Conservation (phyloP, 2,888 invertebrate species). For the Calephelis perditalis region DNA sequence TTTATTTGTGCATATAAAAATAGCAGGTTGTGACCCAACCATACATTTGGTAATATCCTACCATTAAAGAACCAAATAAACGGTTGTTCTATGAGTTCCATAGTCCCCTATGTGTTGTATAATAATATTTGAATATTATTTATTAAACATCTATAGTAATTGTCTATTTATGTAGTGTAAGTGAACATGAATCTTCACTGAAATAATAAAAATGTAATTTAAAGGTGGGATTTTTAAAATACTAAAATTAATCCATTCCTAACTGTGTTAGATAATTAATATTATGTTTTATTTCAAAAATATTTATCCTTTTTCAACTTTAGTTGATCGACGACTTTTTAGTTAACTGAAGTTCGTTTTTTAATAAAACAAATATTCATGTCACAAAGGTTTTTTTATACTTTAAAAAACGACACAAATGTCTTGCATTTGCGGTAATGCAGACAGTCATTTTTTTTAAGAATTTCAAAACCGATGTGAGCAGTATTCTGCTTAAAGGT, state of each 20-base stretch:
- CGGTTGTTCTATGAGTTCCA: neutral
- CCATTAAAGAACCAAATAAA: neutral
- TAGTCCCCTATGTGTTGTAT: neutral
- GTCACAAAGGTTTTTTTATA: too few species aligned
- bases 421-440: too few species aligned
- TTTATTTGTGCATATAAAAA: too few species aligned
- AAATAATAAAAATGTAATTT: slow-evolving; percentile 23
- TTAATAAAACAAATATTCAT: neutral
- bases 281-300: slow-evolving; percentile 21
- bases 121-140: slow-evolving; percentile 3
- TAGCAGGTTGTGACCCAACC: too few species aligned
- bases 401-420: too few species aligned
- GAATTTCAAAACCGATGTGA: too few species aligned
- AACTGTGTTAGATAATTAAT: slow-evolving; percentile 50
- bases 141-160: slow-evolving; percentile 11
- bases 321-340: slow-evolving; percentile 22
- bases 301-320: slow-evolving; percentile 35
- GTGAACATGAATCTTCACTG: slow-evolving; percentile 30
- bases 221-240: slow-evolving; percentile 45
- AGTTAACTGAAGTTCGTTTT: slow-evolving; percentile 3
- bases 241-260: slow-evolving; percentile 65
- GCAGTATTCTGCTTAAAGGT: too few species aligned
- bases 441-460: too few species aligned
- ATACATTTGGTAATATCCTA: neutral
- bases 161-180: slow-evolving; percentile 30